These are phyloP conservation scores for Limosa lapponica DNA, from an alignment of 2,797 vertebrate species.

Conservation along the genomic window DNA sequence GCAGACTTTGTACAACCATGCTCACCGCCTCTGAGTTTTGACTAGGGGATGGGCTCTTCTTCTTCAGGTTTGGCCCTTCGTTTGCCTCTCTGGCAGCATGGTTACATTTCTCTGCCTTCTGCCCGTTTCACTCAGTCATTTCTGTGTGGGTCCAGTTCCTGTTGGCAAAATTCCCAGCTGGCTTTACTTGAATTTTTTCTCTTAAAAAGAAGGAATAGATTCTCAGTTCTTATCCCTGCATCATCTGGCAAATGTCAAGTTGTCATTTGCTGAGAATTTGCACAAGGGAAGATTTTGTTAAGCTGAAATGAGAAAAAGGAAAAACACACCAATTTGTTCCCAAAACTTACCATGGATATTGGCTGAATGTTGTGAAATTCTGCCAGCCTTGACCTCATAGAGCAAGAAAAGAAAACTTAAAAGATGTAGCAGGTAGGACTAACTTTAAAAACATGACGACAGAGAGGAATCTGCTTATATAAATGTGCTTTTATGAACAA, in stretches of 20 bases:
- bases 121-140: background rate
- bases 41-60: background rate
- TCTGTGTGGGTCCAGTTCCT: background rate
- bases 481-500: background rate
- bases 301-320: background rate
- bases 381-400: background rate
- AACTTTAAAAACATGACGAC: background rate
- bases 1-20: background rate
- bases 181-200: background rate
- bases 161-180: background rate
- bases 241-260: conserved; percentile 21
- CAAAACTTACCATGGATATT: background rate
- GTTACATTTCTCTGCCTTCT: background rate
- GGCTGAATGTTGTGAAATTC: background rate
- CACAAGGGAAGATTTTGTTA: background rate
- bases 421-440: background rate
- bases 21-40: background rate
- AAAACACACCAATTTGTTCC: background rate
- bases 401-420: background rate
- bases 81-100: background rate
- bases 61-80: background rate
- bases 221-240: background rate
- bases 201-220: background rate
- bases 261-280: background rate
- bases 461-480: background rate